Percentiles rank a stretch among this genome's conserved stretches.
Conservation (phyloP, 2,797 vertebrate genomes). For the Xerus rutilus region DNA sequence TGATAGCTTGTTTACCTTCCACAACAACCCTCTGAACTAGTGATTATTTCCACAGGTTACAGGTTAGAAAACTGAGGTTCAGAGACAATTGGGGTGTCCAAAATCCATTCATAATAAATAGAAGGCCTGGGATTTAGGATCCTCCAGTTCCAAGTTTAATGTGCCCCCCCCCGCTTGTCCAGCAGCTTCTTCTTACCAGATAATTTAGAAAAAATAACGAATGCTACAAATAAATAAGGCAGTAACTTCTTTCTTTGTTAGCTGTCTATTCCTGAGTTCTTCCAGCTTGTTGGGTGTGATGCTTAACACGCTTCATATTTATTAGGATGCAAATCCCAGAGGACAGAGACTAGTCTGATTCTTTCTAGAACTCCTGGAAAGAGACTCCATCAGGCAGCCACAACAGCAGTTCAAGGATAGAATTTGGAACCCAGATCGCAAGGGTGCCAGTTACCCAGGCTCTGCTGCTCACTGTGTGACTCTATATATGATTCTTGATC, state of each 20-base stretch:
- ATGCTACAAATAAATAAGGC: slow-evolving; percentile 2
- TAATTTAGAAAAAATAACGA: slow-evolving; percentile 38
- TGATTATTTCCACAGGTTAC: not conserved
- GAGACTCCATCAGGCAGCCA: not conserved
- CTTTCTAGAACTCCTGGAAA: not conserved
- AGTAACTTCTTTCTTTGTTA: slow-evolving; percentile 11
- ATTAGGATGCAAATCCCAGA: not conserved
- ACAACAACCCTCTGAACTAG: not conserved
- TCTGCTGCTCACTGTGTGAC: not conserved
- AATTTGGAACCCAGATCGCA: not conserved
- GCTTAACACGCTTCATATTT: not conserved
- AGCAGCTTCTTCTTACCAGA: not conserved
- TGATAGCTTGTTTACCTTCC: not conserved
- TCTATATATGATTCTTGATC: not conserved
- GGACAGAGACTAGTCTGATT: not conserved
- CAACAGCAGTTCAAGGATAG: too few species aligned
- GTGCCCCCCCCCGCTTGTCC: not conserved
- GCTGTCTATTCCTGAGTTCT: slow-evolving; percentile 1
- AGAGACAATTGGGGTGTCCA: not conserved
- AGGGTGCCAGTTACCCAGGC: not conserved
- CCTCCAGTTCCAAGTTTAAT: not conserved
- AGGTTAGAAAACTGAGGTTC: not conserved
- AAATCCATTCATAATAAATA: not conserved
- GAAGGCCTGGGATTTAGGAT: not conserved
- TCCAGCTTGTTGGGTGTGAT: not conserved